These are phyloP conservation scores for Acyrthosiphon pisum DNA, from an alignment of 1,140 invertebrate species.

Conservation along the genomic window DNA sequence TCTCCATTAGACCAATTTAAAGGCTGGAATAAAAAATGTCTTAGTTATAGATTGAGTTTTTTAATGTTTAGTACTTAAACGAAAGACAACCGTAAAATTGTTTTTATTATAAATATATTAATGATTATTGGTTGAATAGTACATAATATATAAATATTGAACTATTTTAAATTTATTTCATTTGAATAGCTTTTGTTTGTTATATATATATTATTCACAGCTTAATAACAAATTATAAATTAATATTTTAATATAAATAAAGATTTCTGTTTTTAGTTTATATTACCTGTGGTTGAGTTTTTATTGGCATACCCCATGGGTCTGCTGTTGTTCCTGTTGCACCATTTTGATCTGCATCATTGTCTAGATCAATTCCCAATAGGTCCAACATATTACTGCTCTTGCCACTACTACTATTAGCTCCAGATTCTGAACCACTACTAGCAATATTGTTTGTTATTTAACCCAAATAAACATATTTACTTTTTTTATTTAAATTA, in stretches of 20 bases:
- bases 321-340: slow-evolving; percentile 63
- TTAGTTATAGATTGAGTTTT: no score
- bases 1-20: slow-evolving; percentile 51
- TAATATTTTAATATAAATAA: not conserved
- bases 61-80: slow-evolving; percentile 31
- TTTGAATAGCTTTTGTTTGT: not conserved
- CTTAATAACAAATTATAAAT: not conserved
- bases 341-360: slow-evolving; percentile 57
- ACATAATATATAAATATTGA: no score
- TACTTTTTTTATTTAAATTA: not conserved
- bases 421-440: slow-evolving; percentile 56
- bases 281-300: slow-evolving; percentile 59
- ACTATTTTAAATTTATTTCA: no score
- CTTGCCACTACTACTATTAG: slow-evolving; percentile 42
- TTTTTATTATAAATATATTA: not conserved
- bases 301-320: slow-evolving; percentile 66
- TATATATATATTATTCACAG: not conserved
- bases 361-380: slow-evolving; percentile 78
- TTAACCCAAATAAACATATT: not conserved
- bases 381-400: slow-evolving; percentile 80
- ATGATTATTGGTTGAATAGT: not conserved
- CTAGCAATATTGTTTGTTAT: slow-evolving; percentile 52
- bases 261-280: not conserved
- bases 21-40: slow-evolving; percentile 27
- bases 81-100: not conserved